Conservation (phyloP, 2,888 invertebrate genomes). For the Melinaea menophilus region DNA sequence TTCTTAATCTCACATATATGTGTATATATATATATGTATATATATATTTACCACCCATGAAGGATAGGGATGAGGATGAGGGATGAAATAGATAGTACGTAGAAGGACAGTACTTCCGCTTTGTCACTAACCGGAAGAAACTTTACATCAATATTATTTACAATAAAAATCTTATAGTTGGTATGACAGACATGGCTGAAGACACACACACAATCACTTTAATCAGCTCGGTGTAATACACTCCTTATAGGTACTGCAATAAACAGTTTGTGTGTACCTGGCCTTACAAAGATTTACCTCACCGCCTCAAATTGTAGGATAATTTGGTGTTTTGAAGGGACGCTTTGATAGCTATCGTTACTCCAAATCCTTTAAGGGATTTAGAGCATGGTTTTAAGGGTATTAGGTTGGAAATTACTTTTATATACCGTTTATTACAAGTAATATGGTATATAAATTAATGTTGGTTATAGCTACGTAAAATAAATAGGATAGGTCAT, state of each 20-base stretch:
- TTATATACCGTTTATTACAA: slow-evolving; percentile 20
- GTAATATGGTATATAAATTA: slow-evolving; percentile 1
- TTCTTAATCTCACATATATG: too few species aligned
- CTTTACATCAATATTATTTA: too few species aligned
- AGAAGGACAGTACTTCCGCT: too few species aligned
- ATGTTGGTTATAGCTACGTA: neutral
- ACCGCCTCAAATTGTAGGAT: slow-evolving; percentile 43
- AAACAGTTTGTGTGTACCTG: slow-evolving; percentile 15
- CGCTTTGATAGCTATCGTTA: slow-evolving; percentile 38
- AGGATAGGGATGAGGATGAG: too few species aligned
- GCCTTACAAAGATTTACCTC: slow-evolving; percentile 50
- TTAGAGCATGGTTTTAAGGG: slow-evolving; percentile 25
- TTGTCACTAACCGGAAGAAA: too few species aligned
- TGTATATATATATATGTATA: too few species aligned
- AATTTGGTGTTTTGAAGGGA: slow-evolving; percentile 47
- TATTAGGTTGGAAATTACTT: slow-evolving; percentile 20
- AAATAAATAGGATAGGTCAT: neutral
- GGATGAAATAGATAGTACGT: too few species aligned
- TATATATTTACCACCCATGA: too few species aligned
- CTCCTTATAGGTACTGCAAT: slow-evolving; percentile 6
- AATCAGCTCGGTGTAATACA: too few species aligned
- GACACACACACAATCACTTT: too few species aligned
- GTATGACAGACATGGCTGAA: too few species aligned
- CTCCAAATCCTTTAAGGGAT: slow-evolving; percentile 30
- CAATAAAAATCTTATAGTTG: too few species aligned